phyloP scores from a whole-genome alignment of 2,797 vertebrate species.

The Chloroceryle inda region DNA sequence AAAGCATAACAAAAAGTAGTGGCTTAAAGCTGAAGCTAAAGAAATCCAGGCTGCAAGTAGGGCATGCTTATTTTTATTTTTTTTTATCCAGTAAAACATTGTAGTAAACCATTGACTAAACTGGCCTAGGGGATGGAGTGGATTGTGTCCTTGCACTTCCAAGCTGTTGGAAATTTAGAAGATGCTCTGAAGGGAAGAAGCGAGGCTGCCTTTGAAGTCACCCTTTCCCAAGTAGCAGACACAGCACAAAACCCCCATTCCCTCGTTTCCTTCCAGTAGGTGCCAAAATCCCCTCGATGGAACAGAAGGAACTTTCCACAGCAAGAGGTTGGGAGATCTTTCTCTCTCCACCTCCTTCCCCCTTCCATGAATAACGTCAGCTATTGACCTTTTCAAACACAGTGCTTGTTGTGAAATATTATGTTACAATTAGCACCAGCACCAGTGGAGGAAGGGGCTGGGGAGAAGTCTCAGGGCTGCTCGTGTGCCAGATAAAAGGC shows the following conservation, averaged over 20 bases:
- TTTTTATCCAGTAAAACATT: not conserved
- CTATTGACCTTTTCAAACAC: slow-evolving; percentile 45
- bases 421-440: not conserved
- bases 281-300: not conserved
- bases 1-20: not conserved
- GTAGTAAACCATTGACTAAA: not conserved
- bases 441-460: not conserved
- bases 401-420: not conserved
- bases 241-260: rapidly evolving
- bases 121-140: not conserved
- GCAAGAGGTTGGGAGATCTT: not conserved
- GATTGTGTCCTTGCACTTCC: not conserved
- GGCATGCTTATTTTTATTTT: not conserved
- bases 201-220: not conserved
- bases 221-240: not conserved
- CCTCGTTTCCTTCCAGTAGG: not conserved
- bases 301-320: not conserved
- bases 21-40: slow-evolving; percentile 8
- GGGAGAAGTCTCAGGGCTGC: not conserved
- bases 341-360: not conserved
- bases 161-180: not conserved
- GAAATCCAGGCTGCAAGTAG: not conserved
- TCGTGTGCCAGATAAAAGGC: not conserved
- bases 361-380: not conserved
- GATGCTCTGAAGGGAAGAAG: not conserved